Evolutionary conservation across 2,888 invertebrate species (phyloP).

Genomic region (Pterobdella sp.): DNA sequence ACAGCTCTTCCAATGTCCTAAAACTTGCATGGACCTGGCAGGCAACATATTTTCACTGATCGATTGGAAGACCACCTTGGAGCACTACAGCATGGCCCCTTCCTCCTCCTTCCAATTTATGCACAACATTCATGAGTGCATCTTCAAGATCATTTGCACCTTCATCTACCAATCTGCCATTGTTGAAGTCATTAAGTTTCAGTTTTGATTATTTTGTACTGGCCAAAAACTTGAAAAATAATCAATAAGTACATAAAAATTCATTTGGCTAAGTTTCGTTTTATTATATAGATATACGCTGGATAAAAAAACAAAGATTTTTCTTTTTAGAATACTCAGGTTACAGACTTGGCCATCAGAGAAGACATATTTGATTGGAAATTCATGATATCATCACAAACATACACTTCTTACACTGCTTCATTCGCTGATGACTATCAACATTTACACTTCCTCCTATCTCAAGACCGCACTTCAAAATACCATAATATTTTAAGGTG

Average conservation of each 20-base stretch:
- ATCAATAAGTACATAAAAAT: too few species aligned
- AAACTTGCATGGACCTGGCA: constrained; percentile 54
- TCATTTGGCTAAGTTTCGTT: too few species aligned
- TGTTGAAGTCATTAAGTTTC: constrained; percentile 10
- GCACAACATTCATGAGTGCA: constrained; percentile 4
- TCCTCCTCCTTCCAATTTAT: neutral
- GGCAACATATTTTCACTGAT: constrained; percentile 64
- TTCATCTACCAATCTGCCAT: neutral
- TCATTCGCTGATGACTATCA: constrained; percentile 13
- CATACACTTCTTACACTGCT: neutral
- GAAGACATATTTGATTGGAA: constrained; percentile 20
- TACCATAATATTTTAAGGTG: constrained; percentile 1
- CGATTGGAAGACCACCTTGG: constrained; percentile 55
- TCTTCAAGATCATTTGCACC: constrained; percentile 7
- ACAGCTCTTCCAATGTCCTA: constrained; percentile 24
- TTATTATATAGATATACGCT: too few species aligned
- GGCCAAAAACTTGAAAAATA: too few species aligned
- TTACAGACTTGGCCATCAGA: neutral
- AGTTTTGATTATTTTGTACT: too few species aligned
- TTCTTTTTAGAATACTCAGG: constrained; percentile 13
- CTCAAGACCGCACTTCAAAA: constrained; percentile 12
- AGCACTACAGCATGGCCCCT: neutral
- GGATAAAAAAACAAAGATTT: too few species aligned
- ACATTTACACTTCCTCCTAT: neutral
- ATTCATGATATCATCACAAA: neutral